Evolutionary conservation across 2,888 invertebrate genomes (phyloP).

Genomic region (Ophioninae sp.): DNA sequence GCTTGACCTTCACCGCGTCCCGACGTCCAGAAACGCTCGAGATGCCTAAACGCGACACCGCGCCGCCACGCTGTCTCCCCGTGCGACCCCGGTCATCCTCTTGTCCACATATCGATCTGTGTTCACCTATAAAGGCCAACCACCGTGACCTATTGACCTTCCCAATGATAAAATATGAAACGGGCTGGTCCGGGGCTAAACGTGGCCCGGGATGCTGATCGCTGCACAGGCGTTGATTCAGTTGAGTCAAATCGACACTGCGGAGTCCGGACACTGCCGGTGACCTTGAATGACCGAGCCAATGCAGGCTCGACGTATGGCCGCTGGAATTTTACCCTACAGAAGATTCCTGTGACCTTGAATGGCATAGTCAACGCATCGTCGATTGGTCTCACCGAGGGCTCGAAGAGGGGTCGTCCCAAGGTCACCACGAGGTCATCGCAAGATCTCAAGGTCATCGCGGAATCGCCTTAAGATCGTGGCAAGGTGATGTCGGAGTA

Average conservation of each 20-base stretch:
- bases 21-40: slow-evolving; percentile 23
- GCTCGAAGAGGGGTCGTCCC: not conserved
- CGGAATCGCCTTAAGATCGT: no score
- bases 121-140: slow-evolving; percentile 17
- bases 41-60: slow-evolving; percentile 22
- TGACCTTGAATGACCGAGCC: not conserved
- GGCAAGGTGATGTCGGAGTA: no score
- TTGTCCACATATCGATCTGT: slow-evolving; percentile 31
- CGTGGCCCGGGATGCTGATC: no score
- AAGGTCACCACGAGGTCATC: not conserved
- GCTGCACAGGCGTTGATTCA: no score
- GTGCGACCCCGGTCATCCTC: not conserved
- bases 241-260: not conserved
- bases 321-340: no score
- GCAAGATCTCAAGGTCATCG: no score
- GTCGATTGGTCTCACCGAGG: not conserved
- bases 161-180: slow-evolving; percentile 32
- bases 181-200: slow-evolving; percentile 31
- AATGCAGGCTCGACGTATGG: no score
- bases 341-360: not conserved
- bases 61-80: not conserved
- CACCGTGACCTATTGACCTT: slow-evolving; percentile 49
- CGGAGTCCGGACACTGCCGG: not conserved
- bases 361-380: not conserved
- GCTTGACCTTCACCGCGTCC: slow-evolving; percentile 25